phyloP scores from a whole-genome alignment of 2,113 vertebrate genomes.

The Syngnathus floridae region DNA sequence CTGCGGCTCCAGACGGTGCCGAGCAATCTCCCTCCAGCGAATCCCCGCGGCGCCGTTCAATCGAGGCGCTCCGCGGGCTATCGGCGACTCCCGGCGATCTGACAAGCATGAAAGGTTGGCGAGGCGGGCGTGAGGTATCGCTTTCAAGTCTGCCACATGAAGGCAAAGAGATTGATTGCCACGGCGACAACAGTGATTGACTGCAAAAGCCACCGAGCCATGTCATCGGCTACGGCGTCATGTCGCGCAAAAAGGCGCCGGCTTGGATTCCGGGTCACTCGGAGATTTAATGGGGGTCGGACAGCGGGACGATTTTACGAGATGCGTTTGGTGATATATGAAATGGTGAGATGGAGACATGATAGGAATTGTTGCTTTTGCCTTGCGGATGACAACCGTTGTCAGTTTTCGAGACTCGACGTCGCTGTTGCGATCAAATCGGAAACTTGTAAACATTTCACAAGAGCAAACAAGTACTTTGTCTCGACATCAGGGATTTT shows the following conservation, averaged over 20 bases:
- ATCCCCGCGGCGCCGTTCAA: constrained; percentile 61
- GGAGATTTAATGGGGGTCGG: not conserved
- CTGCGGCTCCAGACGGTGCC: constrained; percentile 24
- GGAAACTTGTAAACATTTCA: no score
- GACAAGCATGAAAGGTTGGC: constrained; percentile 48
- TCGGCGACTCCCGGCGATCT: constrained; percentile 35
- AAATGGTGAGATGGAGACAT: not conserved
- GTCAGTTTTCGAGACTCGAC: not conserved
- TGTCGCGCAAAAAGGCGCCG: no score
- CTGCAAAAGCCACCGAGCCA: not conserved
- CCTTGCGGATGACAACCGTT: not conserved
- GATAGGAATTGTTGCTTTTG: not conserved
- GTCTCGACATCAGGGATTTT: no score
- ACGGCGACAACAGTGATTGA: not conserved
- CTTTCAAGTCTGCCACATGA: constrained; percentile 24
- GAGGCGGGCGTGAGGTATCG: constrained; percentile 13
- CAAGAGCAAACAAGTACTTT: no score
- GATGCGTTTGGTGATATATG: not conserved
- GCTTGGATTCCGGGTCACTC: not conserved
- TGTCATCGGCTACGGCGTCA: not conserved
- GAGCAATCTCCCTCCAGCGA: constrained; percentile 49
- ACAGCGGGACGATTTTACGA: not conserved
- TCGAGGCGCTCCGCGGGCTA: constrained; percentile 55
- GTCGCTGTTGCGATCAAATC: no score
- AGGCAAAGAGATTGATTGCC: not conserved